Percentiles rank a stretch among this genome's conserved stretches.
Conservation (phyloP, 2,797 vertebrate species). For the Tokudaia tokunoshimensis region DNA sequence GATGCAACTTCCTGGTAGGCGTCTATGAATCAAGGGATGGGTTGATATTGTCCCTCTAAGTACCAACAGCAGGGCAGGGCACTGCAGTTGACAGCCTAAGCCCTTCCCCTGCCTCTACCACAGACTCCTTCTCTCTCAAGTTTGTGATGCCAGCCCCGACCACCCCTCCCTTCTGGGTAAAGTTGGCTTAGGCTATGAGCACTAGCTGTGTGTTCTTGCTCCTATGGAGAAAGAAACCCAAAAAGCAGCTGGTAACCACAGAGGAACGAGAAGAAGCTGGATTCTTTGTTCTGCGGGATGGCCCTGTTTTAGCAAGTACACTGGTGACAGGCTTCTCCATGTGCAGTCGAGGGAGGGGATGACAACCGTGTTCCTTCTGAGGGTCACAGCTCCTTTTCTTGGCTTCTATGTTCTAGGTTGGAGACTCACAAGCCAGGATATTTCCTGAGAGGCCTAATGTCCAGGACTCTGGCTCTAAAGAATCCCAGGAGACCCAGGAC, state of each 20-base stretch:
- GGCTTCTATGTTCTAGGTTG: background rate
- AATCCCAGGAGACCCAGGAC: background rate
- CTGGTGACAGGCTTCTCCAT: background rate
- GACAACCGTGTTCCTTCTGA: background rate
- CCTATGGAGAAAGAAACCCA: background rate
- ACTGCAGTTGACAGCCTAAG: background rate
- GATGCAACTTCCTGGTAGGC: background rate
- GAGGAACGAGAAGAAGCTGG: background rate
- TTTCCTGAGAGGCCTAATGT: background rate
- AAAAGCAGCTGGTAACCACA: background rate
- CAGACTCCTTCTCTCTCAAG: background rate
- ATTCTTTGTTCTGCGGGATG: background rate
- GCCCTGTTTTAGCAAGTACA: background rate
- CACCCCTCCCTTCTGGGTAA: background rate
- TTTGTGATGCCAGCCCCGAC: background rate
- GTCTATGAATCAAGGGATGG: background rate
- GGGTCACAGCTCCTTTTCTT: background rate
- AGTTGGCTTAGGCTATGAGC: background rate
- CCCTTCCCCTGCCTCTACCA: background rate
- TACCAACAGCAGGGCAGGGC: background rate
- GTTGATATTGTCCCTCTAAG: slow-evolving; percentile 39
- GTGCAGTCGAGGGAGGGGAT: background rate
- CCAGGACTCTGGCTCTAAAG: background rate
- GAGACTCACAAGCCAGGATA: background rate
- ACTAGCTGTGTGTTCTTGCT: background rate